phyloP scores from a whole-genome alignment of 2,888 invertebrate genomes.

The Crossocerus cetratus region DNA sequence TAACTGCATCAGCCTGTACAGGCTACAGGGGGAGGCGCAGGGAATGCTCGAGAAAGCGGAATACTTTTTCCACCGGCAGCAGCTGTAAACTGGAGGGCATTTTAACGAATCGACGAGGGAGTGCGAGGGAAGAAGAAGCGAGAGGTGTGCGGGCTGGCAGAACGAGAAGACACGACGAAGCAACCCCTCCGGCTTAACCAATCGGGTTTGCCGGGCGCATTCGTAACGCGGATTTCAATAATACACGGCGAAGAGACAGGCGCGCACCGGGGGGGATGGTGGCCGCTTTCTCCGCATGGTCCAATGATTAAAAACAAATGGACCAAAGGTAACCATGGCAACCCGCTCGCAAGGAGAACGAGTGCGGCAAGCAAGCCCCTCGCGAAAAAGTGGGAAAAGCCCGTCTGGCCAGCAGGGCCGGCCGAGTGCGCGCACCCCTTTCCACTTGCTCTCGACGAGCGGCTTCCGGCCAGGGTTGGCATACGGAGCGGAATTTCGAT shows the following conservation, averaged over 20 bases:
- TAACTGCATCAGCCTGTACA: not conserved
- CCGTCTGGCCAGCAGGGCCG: too few relatives aligned
- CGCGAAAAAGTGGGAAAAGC: not conserved
- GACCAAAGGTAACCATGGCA: constrained; percentile 61
- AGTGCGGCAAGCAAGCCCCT: not conserved
- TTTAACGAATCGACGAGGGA: constrained; percentile 47
- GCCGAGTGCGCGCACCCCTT: not conserved
- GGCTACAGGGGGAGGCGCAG: too few relatives aligned
- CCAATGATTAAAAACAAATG: constrained; percentile 67
- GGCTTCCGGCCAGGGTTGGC: too few relatives aligned
- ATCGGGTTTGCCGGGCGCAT: constrained; percentile 59
- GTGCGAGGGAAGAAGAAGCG: constrained; percentile 22
- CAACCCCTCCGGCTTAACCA: constrained; percentile 58
- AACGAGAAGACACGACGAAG: not conserved
- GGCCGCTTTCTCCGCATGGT: constrained; percentile 48
- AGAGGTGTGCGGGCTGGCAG: constrained; percentile 5
- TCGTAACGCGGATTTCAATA: constrained; percentile 64
- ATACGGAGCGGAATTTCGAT: too few relatives aligned
- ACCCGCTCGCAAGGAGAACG: constrained; percentile 38
- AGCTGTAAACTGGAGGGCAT: constrained; percentile 22
- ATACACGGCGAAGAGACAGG: constrained; percentile 52
- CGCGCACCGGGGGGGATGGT: constrained; percentile 23
- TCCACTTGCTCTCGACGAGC: not conserved
- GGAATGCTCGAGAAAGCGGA: not conserved
- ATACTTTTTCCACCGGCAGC: constrained; percentile 5